Evolutionary conservation across 2,888 invertebrate genomes (phyloP).

Genomic region (Coelogynopora nodosa): DNA sequence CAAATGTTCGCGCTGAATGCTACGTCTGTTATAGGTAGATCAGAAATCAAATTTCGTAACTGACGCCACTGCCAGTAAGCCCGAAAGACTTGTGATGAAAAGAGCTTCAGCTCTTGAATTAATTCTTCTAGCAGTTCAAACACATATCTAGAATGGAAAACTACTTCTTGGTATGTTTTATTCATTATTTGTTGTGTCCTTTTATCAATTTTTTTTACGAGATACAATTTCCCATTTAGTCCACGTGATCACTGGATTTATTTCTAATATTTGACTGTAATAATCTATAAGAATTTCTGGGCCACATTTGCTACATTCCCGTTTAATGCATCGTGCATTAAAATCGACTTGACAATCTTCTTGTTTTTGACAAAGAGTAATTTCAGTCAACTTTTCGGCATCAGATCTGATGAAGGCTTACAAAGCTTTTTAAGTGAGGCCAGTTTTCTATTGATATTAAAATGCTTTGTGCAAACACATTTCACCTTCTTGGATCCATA

Average conservation of each 20-base stretch:
- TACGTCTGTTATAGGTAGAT: not conserved
- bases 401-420: not conserved
- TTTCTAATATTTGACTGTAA: not conserved
- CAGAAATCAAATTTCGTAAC: not conserved
- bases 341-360: not conserved
- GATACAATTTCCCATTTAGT: not conserved
- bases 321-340: not conserved
- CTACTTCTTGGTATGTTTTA: not conserved
- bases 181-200: not conserved
- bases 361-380: not conserved
- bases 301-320: not conserved
- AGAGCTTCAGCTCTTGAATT: not conserved
- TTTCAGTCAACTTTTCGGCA: not conserved
- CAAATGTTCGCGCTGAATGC: too few species aligned
- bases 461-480: not conserved
- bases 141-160: not conserved
- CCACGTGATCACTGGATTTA: not conserved
- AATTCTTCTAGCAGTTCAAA: not conserved
- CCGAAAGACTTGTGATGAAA: not conserved
- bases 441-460: not conserved
- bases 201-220: not conserved
- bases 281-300: not conserved
- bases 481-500: not conserved
- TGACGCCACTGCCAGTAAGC: not conserved
- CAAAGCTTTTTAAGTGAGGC: not conserved